Evolutionary conservation across 1,140 invertebrate genomes (phyloP), one percentile per base, ranked within the genome.

Genomic region (Chrysoperla carnea): DNA sequence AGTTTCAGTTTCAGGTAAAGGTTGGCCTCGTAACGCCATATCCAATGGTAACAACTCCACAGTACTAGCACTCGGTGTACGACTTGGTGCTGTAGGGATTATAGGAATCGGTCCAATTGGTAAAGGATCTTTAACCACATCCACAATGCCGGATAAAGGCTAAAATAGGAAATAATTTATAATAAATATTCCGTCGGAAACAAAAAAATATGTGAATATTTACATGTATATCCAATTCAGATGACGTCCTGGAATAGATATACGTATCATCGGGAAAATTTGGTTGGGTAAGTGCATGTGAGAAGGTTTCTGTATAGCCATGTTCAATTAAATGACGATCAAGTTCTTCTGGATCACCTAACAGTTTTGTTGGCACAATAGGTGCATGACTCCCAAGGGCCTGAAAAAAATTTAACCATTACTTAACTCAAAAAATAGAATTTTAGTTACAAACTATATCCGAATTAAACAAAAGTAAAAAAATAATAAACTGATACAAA

Each of bases 1-100:
- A 46, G 77, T 80, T 57, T 92, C 79, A 55, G 87, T 85, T 64
- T 92, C 89, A 23, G 86, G 84, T 43, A 76, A 66, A 0, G 67
- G 41, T 35, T 52, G 50, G 1, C 62, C 63, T 17, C 62, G 52
- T 6, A 66, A 63, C n/a, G 67, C 64, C 57, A 70, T 66, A 48
- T 75, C 72, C 37, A 70, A 54, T 4, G 64, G 68, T 46, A 66
- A 56, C 51, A 62, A 64, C 54, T 52, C 60, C 52, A 53, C 56
- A 14, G 56, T 60, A 3, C 62, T 57, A 28, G 66, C 54, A 28
- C 58, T 52, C 4, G 64, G 55, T 4, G 59, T 59, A n/a, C 55
- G 55, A 36, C 65, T 59, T 29, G 59, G 50, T 1, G 59, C 54
- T 1, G 60, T 59, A 0, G 59, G 59, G 14, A 54, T 54, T 0